Base-by-base conservation (phyloP, 2,113 vertebrate species). In the Danio rerio region DNA sequence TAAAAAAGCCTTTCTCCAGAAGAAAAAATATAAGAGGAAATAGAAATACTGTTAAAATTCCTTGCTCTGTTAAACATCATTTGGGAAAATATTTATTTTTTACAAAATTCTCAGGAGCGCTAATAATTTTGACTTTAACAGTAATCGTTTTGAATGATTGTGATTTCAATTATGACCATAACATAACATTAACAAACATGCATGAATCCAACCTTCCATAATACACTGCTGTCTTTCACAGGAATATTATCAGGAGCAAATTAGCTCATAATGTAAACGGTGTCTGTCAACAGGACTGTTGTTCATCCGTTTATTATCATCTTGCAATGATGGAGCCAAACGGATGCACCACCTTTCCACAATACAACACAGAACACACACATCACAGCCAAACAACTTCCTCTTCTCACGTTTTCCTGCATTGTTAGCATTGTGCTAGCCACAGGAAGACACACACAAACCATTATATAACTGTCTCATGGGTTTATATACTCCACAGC, bases 341-440 rank as follows among this genome's bases (percentile, higher is more conserved):
- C 16, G 4, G 53, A 47, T 15, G n/a, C 53, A 13, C 5, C 0
- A 2, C 59, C 21, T 11, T 13, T 40, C 6, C 18, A 63, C 21
- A 63, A 20, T 50, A 73, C 5, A 53, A 66, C 68, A 47, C n/a
- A 31, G 31, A n/a, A n/a, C n/a, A n/a, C n/a, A n/a, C 45, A 62
- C 75, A 55, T 55, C 76, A 66, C 76, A 43, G 20, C 76, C 47
- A 43, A 66, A 65, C 50, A 69, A 83, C 81, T 83, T 83, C 81
- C 81, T 68, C 81, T 83, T 77, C 73, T 68, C 40, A 59, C 3
- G 42, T 63, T 68, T 77, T 42, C 73, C 15, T 66, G 13, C 62
- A 66, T 20, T 13, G 20, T 69, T 83, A 77, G 73, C 70, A 45
- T 20, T 56, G 63, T 45, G 70, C 80, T 81, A 72, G 61, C 58